Conservation (phyloP, 2,888 invertebrate species). For the Cerceris ruficornis region DNA sequence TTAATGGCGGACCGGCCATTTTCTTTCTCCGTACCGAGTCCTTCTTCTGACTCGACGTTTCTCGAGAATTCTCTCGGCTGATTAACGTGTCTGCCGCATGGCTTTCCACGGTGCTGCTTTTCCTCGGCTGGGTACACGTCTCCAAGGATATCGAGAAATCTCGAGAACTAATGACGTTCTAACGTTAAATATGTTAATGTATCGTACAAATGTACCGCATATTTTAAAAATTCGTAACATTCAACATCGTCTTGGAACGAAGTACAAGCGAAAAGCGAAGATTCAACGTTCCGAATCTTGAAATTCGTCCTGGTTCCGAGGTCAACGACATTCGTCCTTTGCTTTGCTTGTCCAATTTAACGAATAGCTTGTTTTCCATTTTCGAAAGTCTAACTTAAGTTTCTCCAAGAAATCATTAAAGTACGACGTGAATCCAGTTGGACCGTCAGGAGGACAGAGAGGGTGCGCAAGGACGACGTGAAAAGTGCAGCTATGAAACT, state of each 20-base stretch:
- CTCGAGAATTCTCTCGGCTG: slow-evolving; percentile 54
- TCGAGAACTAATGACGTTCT: not conserved
- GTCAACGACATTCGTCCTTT: slow-evolving; percentile 41
- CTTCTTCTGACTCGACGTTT: slow-evolving; percentile 60
- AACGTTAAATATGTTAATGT: slow-evolving; percentile 18
- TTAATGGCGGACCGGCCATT: slow-evolving; percentile 79
- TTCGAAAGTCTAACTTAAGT: slow-evolving; percentile 14
- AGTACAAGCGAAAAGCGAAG: too few species aligned
- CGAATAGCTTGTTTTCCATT: slow-evolving; percentile 26
- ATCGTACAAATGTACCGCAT: too few species aligned
- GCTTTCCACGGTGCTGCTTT: slow-evolving; percentile 27
- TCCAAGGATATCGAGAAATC: not conserved
- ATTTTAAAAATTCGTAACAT: too few species aligned
- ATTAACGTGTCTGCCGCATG: slow-evolving; percentile 63
- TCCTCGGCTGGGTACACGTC: slow-evolving; percentile 16
- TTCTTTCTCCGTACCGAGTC: slow-evolving; percentile 68
- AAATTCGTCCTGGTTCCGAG: slow-evolving; percentile 16
- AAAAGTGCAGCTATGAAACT: slow-evolving; percentile 65
- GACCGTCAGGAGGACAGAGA: slow-evolving; percentile 2
- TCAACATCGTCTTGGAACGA: too few species aligned
- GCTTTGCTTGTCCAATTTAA: slow-evolving; percentile 35
- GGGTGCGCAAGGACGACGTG: slow-evolving; percentile 4
- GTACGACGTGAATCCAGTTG: not conserved
- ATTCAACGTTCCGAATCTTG: too few species aligned
- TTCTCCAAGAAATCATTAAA: slow-evolving; percentile 4